Evolutionary conservation across 2,113 vertebrate species (phyloP), one percentile per base, ranked within the genome.

Genomic region (Phaethornis superciliosus): DNA sequence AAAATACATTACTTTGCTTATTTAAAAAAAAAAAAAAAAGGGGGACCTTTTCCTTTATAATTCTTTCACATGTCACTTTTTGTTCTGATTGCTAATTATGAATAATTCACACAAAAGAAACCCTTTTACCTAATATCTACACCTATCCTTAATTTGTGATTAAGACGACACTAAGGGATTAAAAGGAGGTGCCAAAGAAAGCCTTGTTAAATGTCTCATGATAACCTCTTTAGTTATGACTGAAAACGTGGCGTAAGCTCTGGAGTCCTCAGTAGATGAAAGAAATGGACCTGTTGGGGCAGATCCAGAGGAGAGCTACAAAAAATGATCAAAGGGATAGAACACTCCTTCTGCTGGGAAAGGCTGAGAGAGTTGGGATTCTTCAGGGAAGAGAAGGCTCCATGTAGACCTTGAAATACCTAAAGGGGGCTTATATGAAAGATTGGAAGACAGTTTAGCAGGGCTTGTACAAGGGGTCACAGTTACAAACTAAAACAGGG

Each of bases 101-200:
- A 72, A 22, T 55, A 89, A 88, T 64, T 74, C 44, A 80, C 67
- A 75, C 9, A 56, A 67, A 81, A 58, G 9, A 26, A 6, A 60
- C 0, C 1, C 3, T 4, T 2, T 4, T 3, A 5, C 7, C 3
- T n/a, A 37, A 11, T 60, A 55, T 28, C 16, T 12, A 55, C 20
- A 82, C 3, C 22, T 37, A 14, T 59, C 19, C 6, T 46, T 85
- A 64, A 3, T 24, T 46, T 2, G 4, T 69, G n/a, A 78, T 82
- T 92, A 89, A 89, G 32, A 70, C 55, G 64, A 77, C 20, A 68
- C 5, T 4, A 18, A 75, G 11, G 46, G 89, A 91, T 86, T 27
- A 86, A 89, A 42, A 74, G 47, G 20, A 72, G 40, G 40, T 40
- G 40, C 40, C 40, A 40, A 40, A 40, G 40, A 40, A 46, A 37